Evolutionary conservation across 2,888 invertebrate species (phyloP).

Genomic region (Epirrhoe tristata): DNA sequence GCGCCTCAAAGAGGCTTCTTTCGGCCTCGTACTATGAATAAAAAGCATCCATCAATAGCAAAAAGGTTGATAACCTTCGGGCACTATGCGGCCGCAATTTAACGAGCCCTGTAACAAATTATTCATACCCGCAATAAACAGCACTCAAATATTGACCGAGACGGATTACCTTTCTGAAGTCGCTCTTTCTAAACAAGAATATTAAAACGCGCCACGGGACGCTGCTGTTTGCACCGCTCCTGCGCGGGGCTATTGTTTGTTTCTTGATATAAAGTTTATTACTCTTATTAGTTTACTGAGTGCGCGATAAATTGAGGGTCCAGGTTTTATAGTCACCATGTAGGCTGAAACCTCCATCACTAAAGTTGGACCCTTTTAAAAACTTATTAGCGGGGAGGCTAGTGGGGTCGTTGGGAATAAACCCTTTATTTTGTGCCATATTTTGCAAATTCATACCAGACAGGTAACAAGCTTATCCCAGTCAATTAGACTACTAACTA

Average conservation of each 20-base stretch:
- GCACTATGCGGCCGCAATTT: constrained; percentile 12
- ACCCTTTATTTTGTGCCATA: no score
- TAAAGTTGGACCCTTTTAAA: no score
- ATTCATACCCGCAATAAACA: constrained; percentile 30
- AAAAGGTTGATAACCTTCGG: constrained; percentile 10
- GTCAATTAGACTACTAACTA: no score
- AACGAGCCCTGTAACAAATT: constrained; percentile 22
- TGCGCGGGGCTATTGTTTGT: background rate
- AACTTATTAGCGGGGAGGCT: no score
- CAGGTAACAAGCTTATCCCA: no score
- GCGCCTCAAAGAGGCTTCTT: no score
- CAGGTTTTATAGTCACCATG: no score
- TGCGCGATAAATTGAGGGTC: no score
- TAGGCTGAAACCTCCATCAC: no score
- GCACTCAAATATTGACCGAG: constrained; percentile 30
- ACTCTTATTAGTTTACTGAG: background rate
- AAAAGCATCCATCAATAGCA: constrained; percentile 17
- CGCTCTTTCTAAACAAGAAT: constrained; percentile 21
- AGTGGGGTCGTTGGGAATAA: no score
- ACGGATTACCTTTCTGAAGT: constrained; percentile 20
- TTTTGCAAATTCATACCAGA: no score
- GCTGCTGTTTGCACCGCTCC: constrained; percentile 4
- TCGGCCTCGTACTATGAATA: background rate
- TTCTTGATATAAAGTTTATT: background rate
- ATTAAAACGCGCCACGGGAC: constrained; percentile 16